Evolutionary conservation across 2,113 vertebrate species (phyloP), one percentile per base, ranked within the genome.

Genomic region (Phalacrocorax pelagicus): DNA sequence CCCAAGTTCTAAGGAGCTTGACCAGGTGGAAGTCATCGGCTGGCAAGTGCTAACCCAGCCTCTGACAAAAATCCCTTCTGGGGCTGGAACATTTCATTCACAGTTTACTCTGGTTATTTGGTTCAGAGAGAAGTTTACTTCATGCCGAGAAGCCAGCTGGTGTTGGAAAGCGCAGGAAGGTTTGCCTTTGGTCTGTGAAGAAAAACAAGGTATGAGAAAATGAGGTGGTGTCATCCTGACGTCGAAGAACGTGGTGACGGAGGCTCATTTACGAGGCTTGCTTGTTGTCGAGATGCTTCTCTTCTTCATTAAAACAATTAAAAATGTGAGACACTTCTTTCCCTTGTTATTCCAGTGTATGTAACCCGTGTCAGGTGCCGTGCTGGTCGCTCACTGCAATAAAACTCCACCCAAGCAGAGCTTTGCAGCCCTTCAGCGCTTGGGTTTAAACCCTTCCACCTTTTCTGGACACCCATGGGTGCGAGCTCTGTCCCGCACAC

Each of bases 171-270:
- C 38, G 36, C 15, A 1, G 4, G 30, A 52, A 34, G 30, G 10
- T 82, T 96, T 88, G n/a, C 23, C 30, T 83, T 6, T 4, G 6
- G 36, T 34, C 55, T 38, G 2, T 3, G 9, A 11, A 61, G 9
- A 14, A 40, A 22, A 29, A 13, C 34, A 20, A 70, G n/a, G 24
- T 9, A 1, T 11, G 66, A 83, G 86, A 32, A 79, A 49, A 29
- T 4, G 51, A 46, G 79, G 11, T 20, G 74, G 27, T 29, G 38
- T 24, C 74, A 2, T 18, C 40, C 71, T 57, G 29, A 55, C 21
- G 2, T 2, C 4, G 36, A 34, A 70, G 57, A 54, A 13, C 1
- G 1, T 15, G 17, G 58, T 72, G 29, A 38, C n/a, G 4, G 0
- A 22, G 49, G 44, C 58, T 8, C 24, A 1, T 12, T 19, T 24